Percentiles rank a stretch among this genome's conserved stretches.
phyloP scores from a whole-genome alignment of 2,113 vertebrate species.

The Neoarius graeffei region DNA sequence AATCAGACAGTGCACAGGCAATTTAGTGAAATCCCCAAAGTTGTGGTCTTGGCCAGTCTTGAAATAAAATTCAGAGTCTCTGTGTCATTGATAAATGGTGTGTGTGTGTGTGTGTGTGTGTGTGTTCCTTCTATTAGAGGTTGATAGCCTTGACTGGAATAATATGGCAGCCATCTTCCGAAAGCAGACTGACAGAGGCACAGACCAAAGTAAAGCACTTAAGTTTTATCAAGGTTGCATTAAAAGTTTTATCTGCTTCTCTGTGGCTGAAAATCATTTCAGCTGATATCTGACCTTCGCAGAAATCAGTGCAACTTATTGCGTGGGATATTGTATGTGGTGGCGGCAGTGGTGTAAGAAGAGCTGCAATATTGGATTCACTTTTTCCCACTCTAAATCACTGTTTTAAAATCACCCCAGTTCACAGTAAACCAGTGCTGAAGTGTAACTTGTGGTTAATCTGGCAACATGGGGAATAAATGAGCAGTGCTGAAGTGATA shows the following conservation, averaged over 20 bases:
- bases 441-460: not conserved
- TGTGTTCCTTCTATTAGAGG: conserved; percentile 13
- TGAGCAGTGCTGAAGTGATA: not conserved
- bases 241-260: conserved; percentile 18
- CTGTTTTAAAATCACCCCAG: not conserved
- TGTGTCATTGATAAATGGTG: conserved; percentile 32
- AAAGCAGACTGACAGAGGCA: not conserved
- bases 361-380: conserved; percentile 9
- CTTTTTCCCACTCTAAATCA: not conserved
- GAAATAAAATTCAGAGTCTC: too few species aligned
- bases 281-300: not conserved
- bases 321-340: conserved; percentile 2
- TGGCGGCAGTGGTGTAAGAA: not conserved
- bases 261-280: conserved; percentile 19
- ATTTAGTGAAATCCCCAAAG: too few species aligned
- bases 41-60: too few species aligned
- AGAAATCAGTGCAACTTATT: conserved; percentile 9
- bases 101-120: not conserved
- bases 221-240: conserved; percentile 22
- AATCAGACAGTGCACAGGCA: too few species aligned
- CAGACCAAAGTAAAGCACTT: conserved; percentile 18
- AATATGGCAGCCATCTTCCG: not conserved
- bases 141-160: not conserved
- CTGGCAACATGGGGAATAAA: not conserved
- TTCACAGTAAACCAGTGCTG: not conserved